Percentiles rank a stretch among this genome's conserved stretches.
These are phyloP conservation scores for Hippopotamus amphibius DNA, from an alignment of 2,113 vertebrate species.

Conservation along the genomic window DNA sequence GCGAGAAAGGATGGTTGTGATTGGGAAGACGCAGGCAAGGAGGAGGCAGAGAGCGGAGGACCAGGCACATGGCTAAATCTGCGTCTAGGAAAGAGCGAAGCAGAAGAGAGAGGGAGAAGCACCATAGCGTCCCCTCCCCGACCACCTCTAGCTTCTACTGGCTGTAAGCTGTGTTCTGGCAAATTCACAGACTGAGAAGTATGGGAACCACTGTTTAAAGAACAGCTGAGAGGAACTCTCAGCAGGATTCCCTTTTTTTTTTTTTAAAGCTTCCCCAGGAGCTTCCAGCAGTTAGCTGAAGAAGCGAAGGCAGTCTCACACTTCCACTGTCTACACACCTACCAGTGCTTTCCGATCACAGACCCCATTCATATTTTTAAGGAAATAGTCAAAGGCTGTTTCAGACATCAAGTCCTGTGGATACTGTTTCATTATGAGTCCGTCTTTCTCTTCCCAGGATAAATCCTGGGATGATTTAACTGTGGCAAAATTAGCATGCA, in stretches of 20 bases:
- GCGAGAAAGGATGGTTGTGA: background rate
- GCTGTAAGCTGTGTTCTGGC: background rate
- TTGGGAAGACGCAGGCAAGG: too few relatives aligned
- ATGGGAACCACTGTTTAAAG: conserved; percentile 56
- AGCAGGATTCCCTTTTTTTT: background rate
- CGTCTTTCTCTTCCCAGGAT: conserved; percentile 80
- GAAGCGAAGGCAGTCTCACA: background rate
- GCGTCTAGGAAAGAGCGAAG: background rate
- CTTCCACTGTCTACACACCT: background rate
- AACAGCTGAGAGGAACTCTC: conserved; percentile 58
- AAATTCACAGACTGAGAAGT: background rate
- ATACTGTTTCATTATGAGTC: conserved; percentile 65
- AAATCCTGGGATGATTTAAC: conserved; percentile 78
- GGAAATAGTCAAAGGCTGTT: background rate
- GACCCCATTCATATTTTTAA: background rate
- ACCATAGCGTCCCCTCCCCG: rapidly evolving
- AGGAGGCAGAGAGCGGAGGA: background rate
- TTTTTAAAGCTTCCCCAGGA: background rate
- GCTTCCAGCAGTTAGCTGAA: background rate
- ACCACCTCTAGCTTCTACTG: background rate
- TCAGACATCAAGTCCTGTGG: conserved; percentile 62
- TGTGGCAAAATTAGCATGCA: conserved; percentile 88
- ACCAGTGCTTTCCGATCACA: background rate
- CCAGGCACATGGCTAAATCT: background rate
- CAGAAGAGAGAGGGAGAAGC: background rate